These are phyloP conservation scores for Sus scrofa DNA, from an alignment of 2,113 vertebrate species.

Conservation along the genomic window T2T-Sscrofa CM000819.6:15759001-15759500, in stretches of 20 bases:
- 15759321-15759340: neutral
- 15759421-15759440: too few species aligned
- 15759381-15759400: too few species aligned
- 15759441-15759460: too few species aligned
- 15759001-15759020: neutral
- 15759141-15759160: neutral
- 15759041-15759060: neutral
- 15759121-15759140: neutral
- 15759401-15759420: too few species aligned
- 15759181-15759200: neutral
- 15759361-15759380: neutral
- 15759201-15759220: neutral
- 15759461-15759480: too few species aligned
- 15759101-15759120: neutral
- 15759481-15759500: too few species aligned
- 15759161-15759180: neutral
- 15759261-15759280: neutral
- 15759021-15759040: fast-evolving
- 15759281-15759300: neutral
- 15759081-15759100: neutral
- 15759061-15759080: neutral
- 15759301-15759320: neutral
- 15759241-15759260: fast-evolving
- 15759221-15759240: neutral
- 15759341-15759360: neutral